Evolutionary conservation across 2,888 invertebrate species (phyloP), one percentile per base, ranked within the genome.

Genomic region (Aleiodes testaceus): DNA sequence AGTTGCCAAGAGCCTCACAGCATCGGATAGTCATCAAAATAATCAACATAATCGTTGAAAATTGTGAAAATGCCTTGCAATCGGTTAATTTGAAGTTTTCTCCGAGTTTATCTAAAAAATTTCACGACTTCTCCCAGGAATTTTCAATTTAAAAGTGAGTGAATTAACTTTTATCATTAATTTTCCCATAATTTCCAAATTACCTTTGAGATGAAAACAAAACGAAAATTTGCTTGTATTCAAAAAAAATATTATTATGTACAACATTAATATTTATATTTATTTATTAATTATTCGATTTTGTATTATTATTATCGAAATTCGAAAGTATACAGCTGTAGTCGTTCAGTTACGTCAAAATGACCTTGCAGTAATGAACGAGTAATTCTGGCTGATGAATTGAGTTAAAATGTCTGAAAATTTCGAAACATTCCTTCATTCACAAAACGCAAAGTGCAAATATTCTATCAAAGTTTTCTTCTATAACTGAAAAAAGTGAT

Each of bases 31-130:
- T 59, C 59, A 59, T 66, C 44, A 53, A 22, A 20, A 42, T 42
- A 18, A 53, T 26, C 42, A 66, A 50, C 42, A 30, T 42, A 65
- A 67, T 66, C 50, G n/a, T 30, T 4, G 36, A 64, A 59, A 53
- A 61, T 52, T 52, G 22, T 26, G 14, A 53, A 65, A 70, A 65
- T 64, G 45, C 44, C 18, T 42, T 30, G 30, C 18, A 70, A 70
- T 64, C 30, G 20, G 30, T 64, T 42, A 64, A 18, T 30, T 50
- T 42, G 59, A 59, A 30, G 5, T 30, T 59, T n/a, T 18, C 18
- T 6, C 18, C 42, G 9, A 9, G 36, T 14, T 59, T 30, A 42
- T 36, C n/a, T 59, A 9, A 9, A 9, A 42, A 59, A 30, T 55
- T 26, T 36, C 7, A 55, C 3, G 1, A 55, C 11, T 22, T 36